Base-by-base conservation (phyloP, 2,797 vertebrate genomes). In the Podarcis lilfordi region DNA sequence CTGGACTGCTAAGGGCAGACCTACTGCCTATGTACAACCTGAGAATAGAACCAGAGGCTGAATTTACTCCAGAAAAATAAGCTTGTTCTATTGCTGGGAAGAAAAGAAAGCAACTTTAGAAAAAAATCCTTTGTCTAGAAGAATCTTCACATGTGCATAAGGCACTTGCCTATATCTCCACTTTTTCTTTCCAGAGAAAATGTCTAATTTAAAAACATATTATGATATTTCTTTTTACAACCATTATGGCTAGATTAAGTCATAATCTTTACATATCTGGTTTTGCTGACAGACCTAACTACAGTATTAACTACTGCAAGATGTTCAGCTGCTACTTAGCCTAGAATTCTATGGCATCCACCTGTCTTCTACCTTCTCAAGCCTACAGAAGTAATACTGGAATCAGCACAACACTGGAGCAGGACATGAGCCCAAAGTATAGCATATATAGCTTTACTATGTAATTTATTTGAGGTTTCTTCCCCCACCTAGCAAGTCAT, bases 401-500 rank as follows among this genome's bases (percentile, higher is more conserved):
- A 87, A 86, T 92, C 32, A 89, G 71, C 9, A 3, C 37, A 64
- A 85, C 0, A 9, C 85, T 0, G 0, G 82, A 78, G 89, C 79
- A 84, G 82, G 84, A 81, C 82, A 83, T 85, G 89, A 40, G 55
- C 90, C 91, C 92, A 87, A 93, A 91, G 82, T 77, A 90, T 64
- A 80, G 85, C 92, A 90, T 93, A 94, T 91, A 94, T 59, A 75
- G 89, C 89, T 93, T 93, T 91, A 95, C 88, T 93, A 89, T 91
- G 92, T 96, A 80, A 90, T 90, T 93, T 92, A 90, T 79, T 85
- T 15, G 21, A 66, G 8, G 23, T 68, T 27, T 37, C 35, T 80
- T 45, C 35, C 17, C 5, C 92, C 93, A 93, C 94, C 92, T 86
- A 95, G 91, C 91, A 94, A 91, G 92, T 93, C 95, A 94, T 94